A percentile compares a stretch with the other conserved stretches of the same genome.
These are phyloP conservation scores for Drosophila trichaetosa DNA, from an alignment of 2,888 invertebrate species.

Conservation along the genomic window DNA sequence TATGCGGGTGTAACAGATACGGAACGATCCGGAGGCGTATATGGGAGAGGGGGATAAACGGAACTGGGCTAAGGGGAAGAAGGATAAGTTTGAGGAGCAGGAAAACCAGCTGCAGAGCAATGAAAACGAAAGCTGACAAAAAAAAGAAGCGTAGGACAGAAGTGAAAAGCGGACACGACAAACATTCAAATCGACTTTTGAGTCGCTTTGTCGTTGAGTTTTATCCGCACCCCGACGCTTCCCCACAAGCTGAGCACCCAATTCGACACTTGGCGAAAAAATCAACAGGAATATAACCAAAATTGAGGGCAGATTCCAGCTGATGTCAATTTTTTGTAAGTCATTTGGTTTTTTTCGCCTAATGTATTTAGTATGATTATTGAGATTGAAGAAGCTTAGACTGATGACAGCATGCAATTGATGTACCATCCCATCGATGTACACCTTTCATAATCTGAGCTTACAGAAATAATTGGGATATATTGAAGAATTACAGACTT, in stretches of 20 bases:
- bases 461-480: background rate
- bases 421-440: background rate
- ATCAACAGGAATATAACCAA: background rate
- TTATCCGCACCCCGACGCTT: background rate
- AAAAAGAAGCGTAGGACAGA: slow-evolving; percentile 9
- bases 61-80: background rate
- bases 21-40: background rate
- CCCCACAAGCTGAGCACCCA: background rate
- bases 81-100: background rate
- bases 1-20: slow-evolving; percentile 43
- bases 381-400: background rate
- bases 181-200: slow-evolving; percentile 77
- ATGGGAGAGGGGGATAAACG: background rate
- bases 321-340: background rate
- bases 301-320: background rate
- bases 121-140: slow-evolving; percentile 45
- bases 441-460: background rate
- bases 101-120: slow-evolving; percentile 36
- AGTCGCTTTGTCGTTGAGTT: slow-evolving; percentile 39
- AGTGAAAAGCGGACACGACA: slow-evolving; percentile 49
- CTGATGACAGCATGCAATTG: background rate
- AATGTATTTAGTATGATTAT: background rate
- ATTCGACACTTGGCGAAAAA: slow-evolving; percentile 14
- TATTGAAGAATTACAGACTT: background rate
- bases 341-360: background rate